Evolutionary conservation across 2,888 invertebrate species (phyloP).

Genomic region (Trisateles emortualis): DNA sequence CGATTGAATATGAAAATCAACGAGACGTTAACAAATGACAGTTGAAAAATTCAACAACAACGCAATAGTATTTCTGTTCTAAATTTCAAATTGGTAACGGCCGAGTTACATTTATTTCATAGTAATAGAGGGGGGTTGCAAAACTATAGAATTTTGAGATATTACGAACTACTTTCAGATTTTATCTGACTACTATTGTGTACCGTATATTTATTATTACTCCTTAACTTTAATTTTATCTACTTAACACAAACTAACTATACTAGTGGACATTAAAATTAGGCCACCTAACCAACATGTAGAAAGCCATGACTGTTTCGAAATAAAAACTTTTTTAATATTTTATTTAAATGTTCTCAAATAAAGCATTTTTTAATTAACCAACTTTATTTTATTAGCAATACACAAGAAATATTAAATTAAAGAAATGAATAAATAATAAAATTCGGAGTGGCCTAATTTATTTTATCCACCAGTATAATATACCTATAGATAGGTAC

Average conservation of each 20-base stretch:
- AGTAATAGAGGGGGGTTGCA: conserved; percentile 49
- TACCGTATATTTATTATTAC: conserved; percentile 11
- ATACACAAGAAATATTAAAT: too few species aligned
- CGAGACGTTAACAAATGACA: conserved; percentile 69
- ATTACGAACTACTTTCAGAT: conserved; percentile 30
- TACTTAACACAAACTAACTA: not conserved
- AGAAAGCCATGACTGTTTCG: too few species aligned
- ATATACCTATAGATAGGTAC: too few species aligned
- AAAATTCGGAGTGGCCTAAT: too few species aligned
- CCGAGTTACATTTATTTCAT: conserved; percentile 75
- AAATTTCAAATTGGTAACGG: conserved; percentile 76
- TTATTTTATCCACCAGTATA: too few species aligned
- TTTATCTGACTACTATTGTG: conserved; percentile 41
- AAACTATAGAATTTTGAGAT: conserved; percentile 33
- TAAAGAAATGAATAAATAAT: too few species aligned
- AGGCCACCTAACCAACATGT: too few species aligned
- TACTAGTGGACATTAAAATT: too few species aligned
- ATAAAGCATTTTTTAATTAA: too few species aligned
- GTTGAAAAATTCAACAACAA: conserved; percentile 61
- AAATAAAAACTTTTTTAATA: too few species aligned
- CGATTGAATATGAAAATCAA: conserved; percentile 73
- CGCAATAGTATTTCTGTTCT: conserved; percentile 72
- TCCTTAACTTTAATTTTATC: not conserved
- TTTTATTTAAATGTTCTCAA: too few species aligned
- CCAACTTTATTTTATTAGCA: too few species aligned